These are phyloP conservation scores for Harpalus rufipes DNA, from an alignment of 2,888 invertebrate genomes.

Conservation along the genomic window DNA sequence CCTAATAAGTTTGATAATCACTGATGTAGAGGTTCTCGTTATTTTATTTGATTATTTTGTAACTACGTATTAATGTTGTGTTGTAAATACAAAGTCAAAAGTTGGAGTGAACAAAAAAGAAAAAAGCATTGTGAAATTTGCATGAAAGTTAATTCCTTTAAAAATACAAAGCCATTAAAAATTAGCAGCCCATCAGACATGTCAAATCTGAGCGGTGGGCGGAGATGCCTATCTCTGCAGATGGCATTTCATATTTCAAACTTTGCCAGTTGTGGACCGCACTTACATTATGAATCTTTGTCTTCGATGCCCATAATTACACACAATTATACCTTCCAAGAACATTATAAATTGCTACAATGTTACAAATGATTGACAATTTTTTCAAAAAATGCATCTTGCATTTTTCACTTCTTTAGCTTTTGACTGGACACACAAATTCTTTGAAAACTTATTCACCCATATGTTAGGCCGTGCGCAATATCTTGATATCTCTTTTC, in stretches of 20 bases:
- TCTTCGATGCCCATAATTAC: constrained; percentile 37
- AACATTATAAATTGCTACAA: not conserved
- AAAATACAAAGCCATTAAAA: constrained; percentile 65
- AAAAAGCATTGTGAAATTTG: constrained; percentile 48
- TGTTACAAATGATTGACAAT: constrained; percentile 40
- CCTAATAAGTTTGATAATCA: no score
- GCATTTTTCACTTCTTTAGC: not conserved
- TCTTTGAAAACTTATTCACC: no score
- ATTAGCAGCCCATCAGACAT: constrained; percentile 56
- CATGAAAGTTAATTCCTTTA: constrained; percentile 60
- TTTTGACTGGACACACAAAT: not conserved
- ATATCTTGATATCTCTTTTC: no score
- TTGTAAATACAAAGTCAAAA: constrained; percentile 35
- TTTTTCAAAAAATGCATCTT: constrained; percentile 7
- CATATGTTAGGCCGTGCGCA: no score
- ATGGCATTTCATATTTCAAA: constrained; percentile 62
- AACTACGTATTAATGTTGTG: constrained; percentile 37
- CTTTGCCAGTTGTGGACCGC: constrained; percentile 27
- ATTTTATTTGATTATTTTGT: constrained; percentile 16
- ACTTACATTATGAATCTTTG: constrained; percentile 19
- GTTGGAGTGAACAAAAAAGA: constrained; percentile 29
- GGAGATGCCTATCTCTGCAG: constrained; percentile 50
- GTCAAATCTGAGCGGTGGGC: constrained; percentile 57
- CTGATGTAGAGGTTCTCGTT: constrained; percentile 4
- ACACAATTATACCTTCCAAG: constrained; percentile 16